These are phyloP conservation scores for Heliconius congener DNA, from an alignment of 1,140 invertebrate genomes.

Conservation along the genomic window DNA sequence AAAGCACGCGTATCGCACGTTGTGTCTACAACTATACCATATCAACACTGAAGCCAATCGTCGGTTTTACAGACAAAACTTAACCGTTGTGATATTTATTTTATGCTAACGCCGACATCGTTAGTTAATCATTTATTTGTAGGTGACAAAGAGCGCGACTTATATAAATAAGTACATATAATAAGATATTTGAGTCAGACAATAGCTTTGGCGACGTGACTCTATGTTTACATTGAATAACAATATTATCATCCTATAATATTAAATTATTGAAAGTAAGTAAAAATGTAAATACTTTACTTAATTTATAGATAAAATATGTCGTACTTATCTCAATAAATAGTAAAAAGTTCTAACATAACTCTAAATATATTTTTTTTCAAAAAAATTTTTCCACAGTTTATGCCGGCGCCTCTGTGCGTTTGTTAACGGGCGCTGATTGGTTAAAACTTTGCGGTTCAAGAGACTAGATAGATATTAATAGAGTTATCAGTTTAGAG, in stretches of 20 bases:
- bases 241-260: background rate
- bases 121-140: slow-evolving; percentile 38
- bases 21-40: slow-evolving; percentile 45
- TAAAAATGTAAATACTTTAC: background rate
- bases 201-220: slow-evolving; percentile 16
- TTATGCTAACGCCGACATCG: slow-evolving; percentile 35
- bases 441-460: slow-evolving; percentile 52
- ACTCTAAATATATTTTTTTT: background rate
- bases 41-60: slow-evolving; percentile 49
- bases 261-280: slow-evolving; percentile 18
- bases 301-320: no score
- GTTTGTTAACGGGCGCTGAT: slow-evolving; percentile 42
- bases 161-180: background rate
- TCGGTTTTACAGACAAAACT: slow-evolving; percentile 37
- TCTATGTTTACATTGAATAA: slow-evolving; percentile 19
- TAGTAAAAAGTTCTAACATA: background rate
- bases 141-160: slow-evolving; percentile 22
- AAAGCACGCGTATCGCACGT: slow-evolving; percentile 54
- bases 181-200: slow-evolving; percentile 18
- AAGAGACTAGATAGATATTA: slow-evolving; percentile 67
- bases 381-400: background rate
- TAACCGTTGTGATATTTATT: slow-evolving; percentile 32
- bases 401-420: background rate
- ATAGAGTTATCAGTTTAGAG: slow-evolving; percentile 73
- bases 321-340: background rate